phyloP scores from a whole-genome alignment of 2,888 invertebrate genomes.

The Teleiodes luculella region DNA sequence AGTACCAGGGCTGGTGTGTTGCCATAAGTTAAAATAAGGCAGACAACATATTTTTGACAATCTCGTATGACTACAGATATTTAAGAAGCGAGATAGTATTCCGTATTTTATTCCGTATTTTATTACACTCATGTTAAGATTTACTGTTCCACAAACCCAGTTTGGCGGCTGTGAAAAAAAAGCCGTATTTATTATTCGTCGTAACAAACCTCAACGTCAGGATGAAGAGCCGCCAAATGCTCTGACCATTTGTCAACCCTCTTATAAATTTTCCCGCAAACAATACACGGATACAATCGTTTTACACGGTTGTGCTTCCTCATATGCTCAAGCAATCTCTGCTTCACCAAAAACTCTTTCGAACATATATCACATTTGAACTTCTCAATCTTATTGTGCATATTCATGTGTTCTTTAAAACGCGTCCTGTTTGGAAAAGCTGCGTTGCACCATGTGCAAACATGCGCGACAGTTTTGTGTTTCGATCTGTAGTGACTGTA shows the following conservation, averaged over 20 bases:
- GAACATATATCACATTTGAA: neutral
- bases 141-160: too few species aligned
- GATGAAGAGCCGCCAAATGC: neutral
- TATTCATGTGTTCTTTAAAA: constrained; percentile 62
- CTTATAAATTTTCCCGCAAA: neutral
- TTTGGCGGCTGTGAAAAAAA: too few species aligned
- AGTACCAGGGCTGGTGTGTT: too few species aligned
- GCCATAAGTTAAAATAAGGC: too few species aligned
- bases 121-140: too few species aligned
- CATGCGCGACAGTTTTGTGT: constrained; percentile 26
- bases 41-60: too few species aligned
- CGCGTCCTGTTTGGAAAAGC: constrained; percentile 60
- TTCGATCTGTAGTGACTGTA: neutral
- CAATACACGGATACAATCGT: neutral
- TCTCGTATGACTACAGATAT: too few species aligned
- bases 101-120: too few species aligned
- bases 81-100: too few species aligned
- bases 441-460: constrained; percentile 66
- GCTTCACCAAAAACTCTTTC: neutral
- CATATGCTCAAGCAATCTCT: neutral
- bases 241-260: neutral
- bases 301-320: neutral
- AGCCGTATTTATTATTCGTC: neutral
- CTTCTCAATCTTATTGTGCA: constrained; percentile 29
- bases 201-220: neutral